Evolutionary conservation across 2,113 vertebrate genomes (phyloP), one percentile per base, ranked within the genome.

Genomic region (Psittacus erithacus): DNA sequence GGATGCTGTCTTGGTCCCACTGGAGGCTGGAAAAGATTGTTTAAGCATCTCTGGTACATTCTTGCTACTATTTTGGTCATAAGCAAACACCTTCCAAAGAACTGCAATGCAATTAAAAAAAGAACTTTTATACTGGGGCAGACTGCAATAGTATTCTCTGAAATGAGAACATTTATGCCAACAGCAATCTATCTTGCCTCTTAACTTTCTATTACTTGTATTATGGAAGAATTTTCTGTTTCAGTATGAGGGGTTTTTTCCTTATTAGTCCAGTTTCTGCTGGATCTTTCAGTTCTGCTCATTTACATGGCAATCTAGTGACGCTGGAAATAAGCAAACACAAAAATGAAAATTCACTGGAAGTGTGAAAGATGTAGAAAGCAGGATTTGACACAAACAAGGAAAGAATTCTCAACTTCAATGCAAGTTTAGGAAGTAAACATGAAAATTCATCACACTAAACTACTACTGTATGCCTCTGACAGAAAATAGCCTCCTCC

Each of bases 41-140:
- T 97, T 92, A 96, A 97, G 92, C 76, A 89, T 80, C 92, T 92
- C 91, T 97, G 68, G 67, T 74, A 97, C 93, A 94, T 97, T 96
- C 82, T 90, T 95, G 90, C 74, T 96, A 93, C 97, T 98, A 97
- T 97, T 97, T 96, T 96, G 75, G 95, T 97, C 93, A 88, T 38
- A 95, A 75, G 69, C 91, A 97, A 95, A 96, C 75, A 92, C 94
- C 94, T 96, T 67, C 74, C 85, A 92, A 82, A 88, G 95, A 95
- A 76, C 81, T 87, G 97, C 93, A 93, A 87, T 63, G 94, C 88
- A 97, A 97, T 97, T 98, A 97, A 96, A 96, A 94, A 92, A 50
- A 47, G 76, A 95, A 96, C 91, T 96, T 96, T 88, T 77, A 64
- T 80, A 95, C 84, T 60, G 14, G 33, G 67, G 85, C 77, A 95